Percentiles rank a stretch among this genome's conserved stretches.
Conservation (phyloP, 2,113 vertebrate species). For the Lophius piscatorius region DNA sequence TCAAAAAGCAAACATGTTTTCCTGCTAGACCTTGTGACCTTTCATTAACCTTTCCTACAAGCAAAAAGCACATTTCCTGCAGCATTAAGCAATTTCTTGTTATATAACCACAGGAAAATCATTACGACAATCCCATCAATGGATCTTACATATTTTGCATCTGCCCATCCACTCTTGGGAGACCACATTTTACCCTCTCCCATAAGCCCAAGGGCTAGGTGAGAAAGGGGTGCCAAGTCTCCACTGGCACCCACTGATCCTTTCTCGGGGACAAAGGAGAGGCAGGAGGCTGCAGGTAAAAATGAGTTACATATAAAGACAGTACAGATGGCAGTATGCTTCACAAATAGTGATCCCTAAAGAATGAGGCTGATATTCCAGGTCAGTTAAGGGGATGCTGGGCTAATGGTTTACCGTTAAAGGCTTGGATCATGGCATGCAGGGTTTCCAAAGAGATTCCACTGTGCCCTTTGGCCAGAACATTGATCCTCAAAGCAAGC, state of each 20-base stretch:
- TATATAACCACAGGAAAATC: constrained; percentile 3
- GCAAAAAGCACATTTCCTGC: constrained; percentile 8
- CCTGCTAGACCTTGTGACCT: constrained; percentile 30
- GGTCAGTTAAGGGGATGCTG: constrained; percentile 4
- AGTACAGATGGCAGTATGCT: background rate
- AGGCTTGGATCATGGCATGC: constrained; percentile 88
- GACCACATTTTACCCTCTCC: constrained; percentile 99
- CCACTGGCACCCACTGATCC: constrained; percentile 97
- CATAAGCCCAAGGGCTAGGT: constrained; percentile 94
- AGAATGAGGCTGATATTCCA: background rate
- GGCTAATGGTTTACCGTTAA: constrained; percentile 85
- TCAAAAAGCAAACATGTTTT: constrained; percentile 68
- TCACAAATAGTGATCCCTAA: background rate
- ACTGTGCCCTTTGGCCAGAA: constrained; percentile 96
- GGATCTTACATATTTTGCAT: constrained; percentile 96
- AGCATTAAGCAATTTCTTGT: constrained; percentile 14
- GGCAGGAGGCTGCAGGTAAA: constrained; percentile 87
- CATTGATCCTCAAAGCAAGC: constrained; percentile 94
- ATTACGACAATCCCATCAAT: background rate
- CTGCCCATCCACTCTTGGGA: constrained; percentile 97
- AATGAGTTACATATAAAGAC: constrained; percentile 2
- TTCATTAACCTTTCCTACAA: constrained; percentile 9
- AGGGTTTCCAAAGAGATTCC: constrained; percentile 95
- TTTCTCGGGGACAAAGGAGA: constrained; percentile 96
- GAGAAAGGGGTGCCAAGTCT: constrained; percentile 95